Percentiles rank a stretch among this genome's conserved stretches.
Evolutionary conservation across 2,888 invertebrate genomes (phyloP).

Genomic region (Lycaena phlaeas): DNA sequence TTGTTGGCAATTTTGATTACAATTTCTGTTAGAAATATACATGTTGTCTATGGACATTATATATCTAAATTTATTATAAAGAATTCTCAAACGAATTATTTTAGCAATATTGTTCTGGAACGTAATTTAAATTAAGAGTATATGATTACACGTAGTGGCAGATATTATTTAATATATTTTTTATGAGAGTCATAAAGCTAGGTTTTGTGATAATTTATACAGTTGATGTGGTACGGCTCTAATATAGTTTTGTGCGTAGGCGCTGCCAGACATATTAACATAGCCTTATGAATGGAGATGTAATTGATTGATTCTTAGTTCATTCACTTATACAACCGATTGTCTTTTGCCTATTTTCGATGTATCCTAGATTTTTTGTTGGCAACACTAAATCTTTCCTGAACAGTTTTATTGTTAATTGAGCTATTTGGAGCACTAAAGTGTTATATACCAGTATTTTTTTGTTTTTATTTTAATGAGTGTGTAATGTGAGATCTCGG

Average conservation of each 20-base stretch:
- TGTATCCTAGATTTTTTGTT: neutral
- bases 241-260: conserved; percentile 27
- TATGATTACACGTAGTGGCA: too few relatives aligned
- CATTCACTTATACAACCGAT: conserved; percentile 36
- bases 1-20: too few relatives aligned
- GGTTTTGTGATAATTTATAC: conserved; percentile 6
- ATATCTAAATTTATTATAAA: too few relatives aligned
- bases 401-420: neutral
- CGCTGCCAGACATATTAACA: conserved; percentile 38
- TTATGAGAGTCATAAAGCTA: conserved; percentile 5
- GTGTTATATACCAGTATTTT: too few relatives aligned
- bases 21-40: too few relatives aligned
- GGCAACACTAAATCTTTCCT: conserved; percentile 1
- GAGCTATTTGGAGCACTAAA: conserved; percentile 2
- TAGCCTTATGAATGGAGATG: conserved; percentile 48
- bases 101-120: too few relatives aligned
- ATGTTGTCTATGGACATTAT: too few relatives aligned
- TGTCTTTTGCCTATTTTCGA: neutral
- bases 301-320: conserved; percentile 43
- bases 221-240: neutral
- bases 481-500: conserved; percentile 8
- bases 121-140: too few relatives aligned
- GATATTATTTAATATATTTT: conserved; percentile 4
- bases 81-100: too few relatives aligned
- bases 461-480: conserved; percentile 12